phyloP scores from a whole-genome alignment of 2,113 vertebrate genomes.

The Tachuris rubrigastra region DNA sequence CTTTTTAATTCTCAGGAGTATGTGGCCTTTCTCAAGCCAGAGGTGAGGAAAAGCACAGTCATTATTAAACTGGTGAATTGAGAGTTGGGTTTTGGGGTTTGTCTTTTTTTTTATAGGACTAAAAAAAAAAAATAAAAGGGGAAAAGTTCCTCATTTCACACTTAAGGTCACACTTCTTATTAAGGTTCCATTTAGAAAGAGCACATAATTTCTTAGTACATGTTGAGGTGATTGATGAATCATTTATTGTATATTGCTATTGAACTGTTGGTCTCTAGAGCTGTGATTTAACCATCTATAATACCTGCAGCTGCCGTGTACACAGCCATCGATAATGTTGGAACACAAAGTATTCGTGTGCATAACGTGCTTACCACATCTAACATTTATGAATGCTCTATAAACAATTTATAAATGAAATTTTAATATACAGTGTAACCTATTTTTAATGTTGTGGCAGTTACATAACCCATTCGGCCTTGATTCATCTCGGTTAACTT shows the following conservation, averaged over 20 bases:
- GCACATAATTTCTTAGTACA: constrained; percentile 26
- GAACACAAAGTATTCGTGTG: background rate
- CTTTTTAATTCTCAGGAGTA: background rate
- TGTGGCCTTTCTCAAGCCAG: background rate
- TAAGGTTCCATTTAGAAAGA: constrained; percentile 25
- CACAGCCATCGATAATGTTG: background rate
- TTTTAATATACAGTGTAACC: constrained; percentile 5
- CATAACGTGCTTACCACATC: constrained; percentile 21
- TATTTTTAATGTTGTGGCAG: constrained; percentile 19
- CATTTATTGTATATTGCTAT: constrained; percentile 21
- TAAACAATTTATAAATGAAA: constrained; percentile 58
- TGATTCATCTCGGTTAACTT: background rate
- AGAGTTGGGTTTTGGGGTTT: background rate
- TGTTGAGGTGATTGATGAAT: constrained; percentile 42
- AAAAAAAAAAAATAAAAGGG: background rate
- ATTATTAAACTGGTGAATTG: background rate
- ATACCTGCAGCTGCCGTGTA: background rate
- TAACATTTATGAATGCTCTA: constrained; percentile 47
- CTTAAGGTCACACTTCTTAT: constrained; percentile 34
- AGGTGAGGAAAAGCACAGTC: background rate
- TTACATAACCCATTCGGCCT: constrained; percentile 32
- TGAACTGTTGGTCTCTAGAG: constrained; percentile 20
- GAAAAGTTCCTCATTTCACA: background rate
- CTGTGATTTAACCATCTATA: constrained; percentile 16
- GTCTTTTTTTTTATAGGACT: background rate